These are phyloP conservation scores for Radopholus similis DNA, from an alignment of 1,140 invertebrate species.

Conservation along the genomic window DNA sequence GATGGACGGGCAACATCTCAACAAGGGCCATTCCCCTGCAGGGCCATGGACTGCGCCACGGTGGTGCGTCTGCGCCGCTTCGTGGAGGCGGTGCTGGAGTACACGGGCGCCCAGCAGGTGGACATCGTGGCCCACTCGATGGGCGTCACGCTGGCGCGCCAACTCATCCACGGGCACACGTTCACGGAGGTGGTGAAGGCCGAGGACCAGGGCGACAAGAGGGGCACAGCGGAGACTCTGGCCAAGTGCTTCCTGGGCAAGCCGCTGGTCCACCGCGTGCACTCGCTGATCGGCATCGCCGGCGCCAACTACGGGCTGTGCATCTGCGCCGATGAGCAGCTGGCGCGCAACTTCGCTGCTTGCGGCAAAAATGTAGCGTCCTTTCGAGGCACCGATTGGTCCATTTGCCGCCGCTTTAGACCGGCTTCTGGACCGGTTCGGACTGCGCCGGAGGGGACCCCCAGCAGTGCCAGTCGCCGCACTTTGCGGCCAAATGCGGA, in stretches of 20 bases:
- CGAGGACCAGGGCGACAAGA: too few relatives aligned
- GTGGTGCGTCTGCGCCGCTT: slow-evolving; percentile 37
- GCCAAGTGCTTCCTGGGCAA: slow-evolving; percentile 16
- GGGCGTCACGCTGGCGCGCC: slow-evolving; percentile 47
- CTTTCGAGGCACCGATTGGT: not conserved
- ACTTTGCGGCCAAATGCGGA: not conserved
- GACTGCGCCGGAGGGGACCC: not conserved
- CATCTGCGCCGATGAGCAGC: slow-evolving; percentile 17
- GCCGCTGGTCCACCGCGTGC: slow-evolving; percentile 13
- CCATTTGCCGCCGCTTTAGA: not conserved
- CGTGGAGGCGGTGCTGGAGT: slow-evolving; percentile 43
- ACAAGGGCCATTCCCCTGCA: not conserved
- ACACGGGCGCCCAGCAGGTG: slow-evolving; percentile 34
- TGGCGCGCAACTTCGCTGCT: not conserved
- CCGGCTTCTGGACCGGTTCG: slow-evolving; percentile 14
- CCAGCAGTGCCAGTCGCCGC: not conserved
- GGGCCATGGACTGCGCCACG: slow-evolving; percentile 28
- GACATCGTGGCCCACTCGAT: slow-evolving; percentile 50
- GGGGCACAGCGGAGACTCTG: too few relatives aligned
- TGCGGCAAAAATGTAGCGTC: slow-evolving; percentile 8
- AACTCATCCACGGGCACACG: slow-evolving; percentile 43
- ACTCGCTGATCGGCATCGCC: slow-evolving; percentile 28
- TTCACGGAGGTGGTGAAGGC: not conserved
- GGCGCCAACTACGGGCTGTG: slow-evolving; percentile 31
- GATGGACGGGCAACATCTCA: not conserved